Conservation (phyloP, 2,888 invertebrate genomes). For the Torymus auratus region DNA sequence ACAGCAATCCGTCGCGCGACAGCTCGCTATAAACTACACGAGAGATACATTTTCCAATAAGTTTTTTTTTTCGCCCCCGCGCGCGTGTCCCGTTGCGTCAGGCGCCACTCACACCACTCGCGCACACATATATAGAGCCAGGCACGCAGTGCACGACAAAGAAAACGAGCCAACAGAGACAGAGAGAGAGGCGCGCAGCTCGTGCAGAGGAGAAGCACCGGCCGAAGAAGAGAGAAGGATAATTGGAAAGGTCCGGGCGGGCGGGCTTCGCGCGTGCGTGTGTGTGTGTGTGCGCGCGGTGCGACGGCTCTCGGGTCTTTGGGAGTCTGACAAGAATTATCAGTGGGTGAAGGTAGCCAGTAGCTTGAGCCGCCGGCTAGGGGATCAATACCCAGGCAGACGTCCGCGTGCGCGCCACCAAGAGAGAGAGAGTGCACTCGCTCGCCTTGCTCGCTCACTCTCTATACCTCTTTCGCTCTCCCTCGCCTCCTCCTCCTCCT, state of each 20-base stretch:
- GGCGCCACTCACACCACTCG: constrained; percentile 21
- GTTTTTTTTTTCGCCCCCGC: constrained; percentile 28
- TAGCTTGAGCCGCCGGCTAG: constrained; percentile 68
- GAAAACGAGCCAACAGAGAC: background rate
- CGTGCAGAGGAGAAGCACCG: constrained; percentile 1
- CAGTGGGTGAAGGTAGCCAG: constrained; percentile 77
- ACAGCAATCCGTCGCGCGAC: too few species aligned
- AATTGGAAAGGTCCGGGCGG: constrained; percentile 58
- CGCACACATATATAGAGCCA: background rate
- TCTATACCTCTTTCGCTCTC: constrained; percentile 18
- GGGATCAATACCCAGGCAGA: constrained; percentile 77
- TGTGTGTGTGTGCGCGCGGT: constrained; percentile 22
- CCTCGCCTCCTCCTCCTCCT: constrained; percentile 58
- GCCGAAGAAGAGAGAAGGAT: constrained; percentile 47
- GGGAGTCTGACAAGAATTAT: constrained; percentile 77
- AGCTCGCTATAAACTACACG: constrained; percentile 9
- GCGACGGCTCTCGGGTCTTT: constrained; percentile 69
- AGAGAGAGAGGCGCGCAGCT: background rate
- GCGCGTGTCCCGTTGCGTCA: constrained; percentile 24
- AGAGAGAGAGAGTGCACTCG: constrained; percentile 74
- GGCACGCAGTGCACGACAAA: background rate
- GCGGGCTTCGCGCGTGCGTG: constrained; percentile 12
- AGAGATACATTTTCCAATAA: constrained; percentile 53
- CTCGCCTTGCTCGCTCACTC: constrained; percentile 41
- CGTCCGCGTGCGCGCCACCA: constrained; percentile 74